phyloP scores from a whole-genome alignment of 2,888 invertebrate species.

The Dyspetes luteomarginatus region DNA sequence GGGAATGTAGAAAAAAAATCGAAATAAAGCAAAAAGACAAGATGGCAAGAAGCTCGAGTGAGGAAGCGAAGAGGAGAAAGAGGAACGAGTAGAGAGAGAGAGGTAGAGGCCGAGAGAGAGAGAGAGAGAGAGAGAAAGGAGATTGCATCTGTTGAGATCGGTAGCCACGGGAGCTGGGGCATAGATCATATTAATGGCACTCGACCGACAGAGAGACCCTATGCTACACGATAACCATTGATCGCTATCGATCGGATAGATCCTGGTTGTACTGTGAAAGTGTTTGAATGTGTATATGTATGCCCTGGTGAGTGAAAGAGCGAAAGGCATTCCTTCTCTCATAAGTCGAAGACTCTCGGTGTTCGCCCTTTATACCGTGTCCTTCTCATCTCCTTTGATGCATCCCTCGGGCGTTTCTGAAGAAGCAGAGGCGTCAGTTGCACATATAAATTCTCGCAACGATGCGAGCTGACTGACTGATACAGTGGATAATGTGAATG shows the following conservation, averaged over 20 bases:
- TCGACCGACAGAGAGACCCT: slow-evolving; percentile 67
- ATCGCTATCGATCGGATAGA: slow-evolving; percentile 70
- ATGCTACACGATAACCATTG: slow-evolving; percentile 69
- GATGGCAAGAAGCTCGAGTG: not conserved
- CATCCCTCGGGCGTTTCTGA: slow-evolving; percentile 39
- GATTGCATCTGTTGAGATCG: slow-evolving; percentile 75
- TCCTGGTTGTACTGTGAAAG: slow-evolving; percentile 41
- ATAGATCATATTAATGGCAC: slow-evolving; percentile 82
- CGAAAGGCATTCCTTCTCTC: slow-evolving; percentile 34
- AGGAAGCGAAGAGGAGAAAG: slow-evolving; percentile 5
- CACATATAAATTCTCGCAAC: not conserved
- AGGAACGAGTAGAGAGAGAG: slow-evolving; percentile 33
- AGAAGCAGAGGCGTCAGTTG: slow-evolving; percentile 38
- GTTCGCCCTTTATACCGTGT: slow-evolving; percentile 1
- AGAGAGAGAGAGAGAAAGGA: slow-evolving; percentile 47
- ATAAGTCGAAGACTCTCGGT: not conserved
- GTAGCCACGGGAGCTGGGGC: slow-evolving; percentile 79
- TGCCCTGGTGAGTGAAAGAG: slow-evolving; percentile 36
- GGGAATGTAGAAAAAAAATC: not conserved
- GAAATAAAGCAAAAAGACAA: not conserved
- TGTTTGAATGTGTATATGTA: slow-evolving; percentile 5
- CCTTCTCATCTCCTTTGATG: slow-evolving; percentile 22
- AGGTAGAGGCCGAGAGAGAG: slow-evolving; percentile 16
- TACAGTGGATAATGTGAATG: slow-evolving; percentile 11
- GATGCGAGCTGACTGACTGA: not conserved